Evolutionary conservation across 2,888 invertebrate genomes (phyloP), one percentile per base, ranked within the genome.

Genomic region (Drosophila antonietae): DNA sequence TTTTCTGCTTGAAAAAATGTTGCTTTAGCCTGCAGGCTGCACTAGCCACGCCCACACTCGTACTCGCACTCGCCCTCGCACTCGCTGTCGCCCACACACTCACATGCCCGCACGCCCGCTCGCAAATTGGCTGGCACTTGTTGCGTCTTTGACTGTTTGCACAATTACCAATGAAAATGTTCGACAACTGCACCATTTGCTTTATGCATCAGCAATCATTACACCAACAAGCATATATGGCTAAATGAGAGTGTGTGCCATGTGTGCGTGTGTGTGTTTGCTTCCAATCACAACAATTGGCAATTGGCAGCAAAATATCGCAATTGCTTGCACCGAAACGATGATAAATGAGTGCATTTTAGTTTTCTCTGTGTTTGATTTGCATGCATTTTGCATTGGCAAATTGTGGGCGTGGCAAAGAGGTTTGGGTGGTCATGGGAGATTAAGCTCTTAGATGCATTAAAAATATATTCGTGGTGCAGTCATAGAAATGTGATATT

Each of bases 251-350:
- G 44, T 53, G 43, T n/a, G 44, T 52, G 35, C 43, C n/a, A 49
- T 57, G 41, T 61, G 47, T 47, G 62, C 31, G 61, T 73, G 68
- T 35, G 47, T 49, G 55, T 80, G 63, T 78, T 70, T 80, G 75
- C 73, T 41, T 81, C 63, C 81, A 80, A 80, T 80, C 81, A 80
- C 78, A 80, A 80, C 70, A 80, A 78, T 75, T 80, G 80, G 18
- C 80, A 80, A 78, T 70, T 75, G 81, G 57, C 81, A 73, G 75
- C 67, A 72, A 75, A 75, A 75, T 75, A 80, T 81, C 69, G 64
- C 81, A 81, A 75, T 81, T 75, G 59, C 62, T 61, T 57, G 65
- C 63, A 61, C 72, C 69, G 46, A 80, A 80, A 81, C 78, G 75
- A 78, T 81, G 75, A 80, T 78, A 81, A 81, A 80, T 78, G 81